These are phyloP conservation scores for Disparrhopalites patrizii DNA, from an alignment of 2,888 invertebrate species.

Conservation along the genomic window DNA sequence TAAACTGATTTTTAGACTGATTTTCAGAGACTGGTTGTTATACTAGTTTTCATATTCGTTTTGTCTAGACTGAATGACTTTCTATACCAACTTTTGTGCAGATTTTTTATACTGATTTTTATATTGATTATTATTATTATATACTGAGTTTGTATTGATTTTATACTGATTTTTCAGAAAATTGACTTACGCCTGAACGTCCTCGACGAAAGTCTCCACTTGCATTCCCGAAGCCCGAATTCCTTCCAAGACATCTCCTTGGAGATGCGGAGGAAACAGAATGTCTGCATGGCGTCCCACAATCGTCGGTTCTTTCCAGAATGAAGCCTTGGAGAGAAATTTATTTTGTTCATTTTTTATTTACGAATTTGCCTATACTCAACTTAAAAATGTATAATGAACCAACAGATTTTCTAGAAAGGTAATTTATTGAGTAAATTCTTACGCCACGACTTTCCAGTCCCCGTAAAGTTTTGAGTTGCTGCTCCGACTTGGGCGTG, in stretches of 20 bases:
- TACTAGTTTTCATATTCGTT: no score
- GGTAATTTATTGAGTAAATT: constrained; percentile 33
- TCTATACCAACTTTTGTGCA: no score
- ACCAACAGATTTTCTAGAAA: neutral
- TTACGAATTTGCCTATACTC: no score
- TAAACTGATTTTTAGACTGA: no score
- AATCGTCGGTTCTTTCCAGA: constrained; percentile 43
- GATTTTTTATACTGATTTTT: neutral
- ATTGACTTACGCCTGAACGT: constrained; percentile 58
- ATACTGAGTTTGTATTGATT: neutral
- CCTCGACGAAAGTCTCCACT: constrained; percentile 55
- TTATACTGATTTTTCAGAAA: no score
- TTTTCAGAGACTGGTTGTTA: no score
- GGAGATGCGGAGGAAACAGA: constrained; percentile 60
- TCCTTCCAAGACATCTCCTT: constrained; percentile 54
- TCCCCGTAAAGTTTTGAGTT: constrained; percentile 52
- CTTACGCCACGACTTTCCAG: constrained; percentile 51
- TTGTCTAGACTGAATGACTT: no score
- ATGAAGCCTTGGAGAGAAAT: constrained; percentile 43
- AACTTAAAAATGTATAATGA: neutral
- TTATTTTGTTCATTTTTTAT: no score
- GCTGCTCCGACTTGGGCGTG: constrained; percentile 54
- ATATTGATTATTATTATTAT: neutral
- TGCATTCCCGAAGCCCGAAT: constrained; percentile 53
- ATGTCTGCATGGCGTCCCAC: constrained; percentile 46